Evolutionary conservation across 2,888 invertebrate genomes (phyloP).

Genomic region (Agrochola circellaris): DNA sequence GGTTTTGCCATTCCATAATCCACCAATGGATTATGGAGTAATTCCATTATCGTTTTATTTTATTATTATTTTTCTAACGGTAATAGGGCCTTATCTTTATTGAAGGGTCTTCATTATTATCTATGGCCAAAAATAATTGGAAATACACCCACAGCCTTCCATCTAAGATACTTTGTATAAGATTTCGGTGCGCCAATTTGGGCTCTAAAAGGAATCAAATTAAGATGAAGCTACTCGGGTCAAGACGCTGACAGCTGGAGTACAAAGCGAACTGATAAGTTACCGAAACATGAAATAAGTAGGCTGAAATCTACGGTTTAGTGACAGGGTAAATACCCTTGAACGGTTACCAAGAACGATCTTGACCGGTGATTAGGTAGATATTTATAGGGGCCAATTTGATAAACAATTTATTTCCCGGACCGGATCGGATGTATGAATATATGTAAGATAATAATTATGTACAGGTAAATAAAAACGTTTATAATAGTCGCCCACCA

Average conservation of each 20-base stretch:
- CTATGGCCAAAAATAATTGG: neutral
- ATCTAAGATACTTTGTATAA: neutral
- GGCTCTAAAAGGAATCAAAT: conserved; percentile 31
- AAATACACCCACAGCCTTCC: neutral
- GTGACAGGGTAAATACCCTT: neutral
- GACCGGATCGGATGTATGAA: too few species aligned
- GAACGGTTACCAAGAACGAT: neutral
- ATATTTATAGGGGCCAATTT: too few species aligned
- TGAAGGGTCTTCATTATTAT: neutral
- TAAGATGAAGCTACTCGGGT: conserved; percentile 13
- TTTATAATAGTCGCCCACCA: too few species aligned
- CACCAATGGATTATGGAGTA: neutral
- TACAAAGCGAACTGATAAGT: conserved; percentile 23
- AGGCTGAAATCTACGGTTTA: conserved; percentile 1
- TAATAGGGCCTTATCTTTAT: neutral
- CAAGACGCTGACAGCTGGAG: neutral
- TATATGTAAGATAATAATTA: too few species aligned
- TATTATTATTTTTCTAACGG: conserved; percentile 12
- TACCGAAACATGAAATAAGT: conserved; percentile 8
- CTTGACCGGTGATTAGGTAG: neutral
- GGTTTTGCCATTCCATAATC: neutral
- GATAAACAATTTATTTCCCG: too few species aligned
- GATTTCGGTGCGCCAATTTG: conserved; percentile 13
- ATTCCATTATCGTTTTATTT: conserved; percentile 44
- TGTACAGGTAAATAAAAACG: too few species aligned